phyloP scores from a whole-genome alignment of 2,888 invertebrate species.

The Diabrotica balteata region DNA sequence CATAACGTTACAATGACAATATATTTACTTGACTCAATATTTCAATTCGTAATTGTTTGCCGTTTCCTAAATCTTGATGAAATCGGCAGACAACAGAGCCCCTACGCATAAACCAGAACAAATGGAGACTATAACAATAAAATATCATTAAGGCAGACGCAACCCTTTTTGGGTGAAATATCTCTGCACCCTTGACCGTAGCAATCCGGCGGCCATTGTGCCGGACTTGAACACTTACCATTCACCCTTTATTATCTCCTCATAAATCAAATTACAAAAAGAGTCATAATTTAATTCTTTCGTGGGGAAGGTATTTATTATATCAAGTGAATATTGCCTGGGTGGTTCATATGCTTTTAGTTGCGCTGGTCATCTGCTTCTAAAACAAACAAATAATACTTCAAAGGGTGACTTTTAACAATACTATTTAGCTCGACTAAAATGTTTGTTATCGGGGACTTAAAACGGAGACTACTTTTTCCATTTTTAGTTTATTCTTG shows the following conservation, averaged over 20 bases:
- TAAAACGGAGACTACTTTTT: too few species aligned
- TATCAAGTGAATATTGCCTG: constrained; percentile 32
- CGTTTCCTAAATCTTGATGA: too few species aligned
- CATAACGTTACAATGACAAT: too few species aligned
- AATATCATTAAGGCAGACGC: constrained; percentile 3
- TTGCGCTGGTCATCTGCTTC: constrained; percentile 20
- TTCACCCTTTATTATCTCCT: constrained; percentile 28
- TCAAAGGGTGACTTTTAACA: too few species aligned
- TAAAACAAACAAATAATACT: constrained; percentile 12
- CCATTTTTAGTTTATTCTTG: too few species aligned
- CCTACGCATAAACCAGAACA: neutral
- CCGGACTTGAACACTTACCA: constrained; percentile 7
- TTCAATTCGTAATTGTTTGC: too few species aligned
- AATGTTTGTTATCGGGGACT: too few species aligned
- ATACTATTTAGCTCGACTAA: too few species aligned
- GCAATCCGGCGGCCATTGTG: neutral
- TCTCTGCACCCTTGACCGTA: constrained; percentile 8
- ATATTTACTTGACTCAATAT: too few species aligned
- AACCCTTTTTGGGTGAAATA: constrained; percentile 10
- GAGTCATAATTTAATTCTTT: constrained; percentile 30
- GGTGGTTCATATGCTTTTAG: constrained; percentile 20
- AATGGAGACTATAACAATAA: constrained; percentile 2
- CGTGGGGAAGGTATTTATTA: constrained; percentile 22
- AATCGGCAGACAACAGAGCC: too few species aligned
- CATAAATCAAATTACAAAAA: constrained; percentile 31